These are phyloP conservation scores for Sebastes schlegelii DNA, from an alignment of 2,113 vertebrate genomes.

Conservation along the genomic window DNA sequence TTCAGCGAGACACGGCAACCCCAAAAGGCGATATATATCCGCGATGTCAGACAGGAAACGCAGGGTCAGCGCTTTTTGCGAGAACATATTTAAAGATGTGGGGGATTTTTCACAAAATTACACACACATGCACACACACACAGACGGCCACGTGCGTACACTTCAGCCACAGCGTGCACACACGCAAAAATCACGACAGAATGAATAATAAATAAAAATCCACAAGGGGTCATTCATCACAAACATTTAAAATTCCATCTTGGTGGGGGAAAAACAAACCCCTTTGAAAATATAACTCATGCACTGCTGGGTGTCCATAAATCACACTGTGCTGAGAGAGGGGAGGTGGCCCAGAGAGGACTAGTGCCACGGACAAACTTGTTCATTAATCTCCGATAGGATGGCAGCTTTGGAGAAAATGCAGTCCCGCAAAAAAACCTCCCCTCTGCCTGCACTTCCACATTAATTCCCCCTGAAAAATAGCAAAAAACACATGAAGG, in stretches of 20 bases:
- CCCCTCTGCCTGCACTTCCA: constrained; percentile 48
- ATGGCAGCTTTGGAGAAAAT: constrained; percentile 69
- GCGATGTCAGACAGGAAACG: constrained; percentile 36
- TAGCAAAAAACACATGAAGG: constrained; percentile 31
- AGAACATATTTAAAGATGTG: constrained; percentile 37
- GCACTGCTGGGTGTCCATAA: constrained; percentile 79
- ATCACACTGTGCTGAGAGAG: constrained; percentile 73
- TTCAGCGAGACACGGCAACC: constrained; percentile 45
- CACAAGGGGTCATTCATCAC: constrained; percentile 75
- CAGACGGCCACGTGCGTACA: neutral
- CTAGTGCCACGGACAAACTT: constrained; percentile 61
- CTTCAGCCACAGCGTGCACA: neutral
- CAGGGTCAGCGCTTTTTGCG: constrained; percentile 41
- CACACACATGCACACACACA: neutral
- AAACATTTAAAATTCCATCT: constrained; percentile 82
- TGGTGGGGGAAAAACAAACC: constrained; percentile 81
- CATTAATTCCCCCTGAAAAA: constrained; percentile 60
- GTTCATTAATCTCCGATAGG: constrained; percentile 78
- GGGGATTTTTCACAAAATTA: constrained; percentile 35
- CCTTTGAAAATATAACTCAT: constrained; percentile 76
- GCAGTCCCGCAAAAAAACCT: constrained; percentile 45
- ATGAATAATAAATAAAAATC: constrained; percentile 70
- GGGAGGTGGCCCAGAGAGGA: constrained; percentile 60
- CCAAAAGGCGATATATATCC: constrained; percentile 46
- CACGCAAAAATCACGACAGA: constrained; percentile 23